Evolutionary conservation across 2,797 vertebrate species (phyloP).

Genomic region (Characodon lateralis): DNA sequence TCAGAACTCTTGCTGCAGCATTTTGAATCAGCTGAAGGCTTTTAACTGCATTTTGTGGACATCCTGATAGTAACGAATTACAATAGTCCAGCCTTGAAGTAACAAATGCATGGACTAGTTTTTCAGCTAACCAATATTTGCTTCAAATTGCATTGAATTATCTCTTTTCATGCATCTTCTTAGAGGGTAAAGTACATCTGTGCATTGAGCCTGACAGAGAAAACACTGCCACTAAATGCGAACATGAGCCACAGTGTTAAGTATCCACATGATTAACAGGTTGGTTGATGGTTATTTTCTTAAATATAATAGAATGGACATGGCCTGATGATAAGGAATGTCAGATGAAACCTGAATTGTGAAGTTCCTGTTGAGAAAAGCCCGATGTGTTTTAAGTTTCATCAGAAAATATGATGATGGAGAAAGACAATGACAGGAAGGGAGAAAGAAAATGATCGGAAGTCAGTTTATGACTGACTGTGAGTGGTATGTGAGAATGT

Average conservation of each 20-base stretch:
- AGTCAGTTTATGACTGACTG: slow-evolving; percentile 8
- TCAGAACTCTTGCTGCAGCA: too few relatives aligned
- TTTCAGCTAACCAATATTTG: neutral
- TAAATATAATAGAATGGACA: slow-evolving; percentile 65
- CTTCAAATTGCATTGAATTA: neutral
- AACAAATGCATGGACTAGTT: too few relatives aligned
- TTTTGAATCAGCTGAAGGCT: too few relatives aligned
- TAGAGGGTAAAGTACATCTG: neutral
- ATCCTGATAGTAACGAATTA: too few relatives aligned
- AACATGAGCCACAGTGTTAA: slow-evolving; percentile 53
- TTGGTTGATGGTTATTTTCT: slow-evolving; percentile 59
- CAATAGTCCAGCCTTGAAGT: too few relatives aligned
- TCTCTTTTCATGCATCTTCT: neutral
- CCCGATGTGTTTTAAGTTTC: slow-evolving; percentile 29
- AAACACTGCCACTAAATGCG: slow-evolving; percentile 31
- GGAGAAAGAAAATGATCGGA: slow-evolving; percentile 13
- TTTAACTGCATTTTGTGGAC: too few relatives aligned
- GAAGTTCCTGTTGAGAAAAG: neutral
- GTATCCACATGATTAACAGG: slow-evolving; percentile 29
- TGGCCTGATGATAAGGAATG: slow-evolving; percentile 53
- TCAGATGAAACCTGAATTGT: slow-evolving; percentile 30
- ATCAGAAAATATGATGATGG: slow-evolving; percentile 20
- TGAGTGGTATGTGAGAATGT: slow-evolving; percentile 2
- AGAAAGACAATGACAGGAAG: slow-evolving; percentile 32
- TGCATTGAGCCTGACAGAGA: neutral